Conservation (phyloP, 2,888 invertebrate species). For the Andrena praecox region DNA sequence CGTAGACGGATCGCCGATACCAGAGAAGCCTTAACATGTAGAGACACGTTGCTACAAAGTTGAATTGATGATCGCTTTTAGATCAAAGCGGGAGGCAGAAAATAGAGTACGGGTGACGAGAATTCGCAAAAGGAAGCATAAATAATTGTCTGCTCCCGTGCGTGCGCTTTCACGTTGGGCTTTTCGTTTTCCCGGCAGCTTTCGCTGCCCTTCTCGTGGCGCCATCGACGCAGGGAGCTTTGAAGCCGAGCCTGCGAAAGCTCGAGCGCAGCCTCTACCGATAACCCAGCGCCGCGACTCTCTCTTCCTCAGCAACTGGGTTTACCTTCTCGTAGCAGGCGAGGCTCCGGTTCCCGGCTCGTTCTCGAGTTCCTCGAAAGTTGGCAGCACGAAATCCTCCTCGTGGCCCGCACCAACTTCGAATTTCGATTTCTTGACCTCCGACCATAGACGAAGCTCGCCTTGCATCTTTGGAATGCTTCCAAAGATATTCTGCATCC, state of each 20-base stretch:
- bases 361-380: constrained; percentile 44
- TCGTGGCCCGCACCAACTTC: not conserved
- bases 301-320: not conserved
- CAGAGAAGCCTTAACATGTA: not conserved
- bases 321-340: not conserved
- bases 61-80: not conserved
- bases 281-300: constrained; percentile 33
- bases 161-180: not conserved
- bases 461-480: no score
- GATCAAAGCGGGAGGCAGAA: not conserved
- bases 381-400: constrained; percentile 63
- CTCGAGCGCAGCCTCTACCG: constrained; percentile 36
- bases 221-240: constrained; percentile 51
- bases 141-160: not conserved
- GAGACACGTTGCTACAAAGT: not conserved
- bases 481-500: no score
- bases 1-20: not conserved
- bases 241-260: constrained; percentile 24
- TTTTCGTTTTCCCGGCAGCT: constrained; percentile 15
- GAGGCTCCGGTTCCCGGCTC: not conserved
- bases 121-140: not conserved
- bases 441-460: not conserved
- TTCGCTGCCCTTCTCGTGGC: constrained; percentile 52
- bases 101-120: not conserved
- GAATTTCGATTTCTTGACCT: not conserved